A percentile compares a stretch with the other conserved stretches of the same genome.
phyloP scores from a whole-genome alignment of 2,888 invertebrate species.

The Drymonia ruficornis region DNA sequence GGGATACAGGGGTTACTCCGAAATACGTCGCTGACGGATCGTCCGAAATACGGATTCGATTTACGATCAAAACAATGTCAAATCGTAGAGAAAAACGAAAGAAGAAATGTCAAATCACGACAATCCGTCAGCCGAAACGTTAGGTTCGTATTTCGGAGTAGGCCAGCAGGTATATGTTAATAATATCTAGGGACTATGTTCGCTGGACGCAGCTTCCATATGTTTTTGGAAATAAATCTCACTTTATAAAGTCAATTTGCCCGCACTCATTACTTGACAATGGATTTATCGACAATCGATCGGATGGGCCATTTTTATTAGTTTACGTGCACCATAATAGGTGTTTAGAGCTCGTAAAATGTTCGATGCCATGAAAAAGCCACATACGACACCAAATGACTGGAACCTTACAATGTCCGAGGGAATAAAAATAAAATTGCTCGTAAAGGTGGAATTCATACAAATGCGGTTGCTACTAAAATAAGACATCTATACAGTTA shows the following conservation, averaged over 20 bases:
- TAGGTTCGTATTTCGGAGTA: too few relatives aligned
- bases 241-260: neutral
- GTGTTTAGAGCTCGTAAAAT: conserved; percentile 6
- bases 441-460: neutral
- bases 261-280: neutral
- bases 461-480: neutral
- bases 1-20: too few relatives aligned
- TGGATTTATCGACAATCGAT: conserved; percentile 4
- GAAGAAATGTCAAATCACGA: too few relatives aligned
- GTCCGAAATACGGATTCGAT: too few relatives aligned
- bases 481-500: neutral
- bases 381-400: neutral
- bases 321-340: conserved; percentile 5
- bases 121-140: too few relatives aligned
- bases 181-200: too few relatives aligned
- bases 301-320: neutral
- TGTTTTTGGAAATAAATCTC: neutral
- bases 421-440: conserved; percentile 4
- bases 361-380: conserved; percentile 1
- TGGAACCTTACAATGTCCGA: conserved; percentile 1
- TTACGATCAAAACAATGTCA: too few relatives aligned
- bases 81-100: too few relatives aligned
- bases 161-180: too few relatives aligned
- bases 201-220: too few relatives aligned
- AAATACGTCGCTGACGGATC: too few relatives aligned